Base-by-base conservation (phyloP, 2,113 vertebrate genomes). In the Sakesphorus luctuosus region DNA sequence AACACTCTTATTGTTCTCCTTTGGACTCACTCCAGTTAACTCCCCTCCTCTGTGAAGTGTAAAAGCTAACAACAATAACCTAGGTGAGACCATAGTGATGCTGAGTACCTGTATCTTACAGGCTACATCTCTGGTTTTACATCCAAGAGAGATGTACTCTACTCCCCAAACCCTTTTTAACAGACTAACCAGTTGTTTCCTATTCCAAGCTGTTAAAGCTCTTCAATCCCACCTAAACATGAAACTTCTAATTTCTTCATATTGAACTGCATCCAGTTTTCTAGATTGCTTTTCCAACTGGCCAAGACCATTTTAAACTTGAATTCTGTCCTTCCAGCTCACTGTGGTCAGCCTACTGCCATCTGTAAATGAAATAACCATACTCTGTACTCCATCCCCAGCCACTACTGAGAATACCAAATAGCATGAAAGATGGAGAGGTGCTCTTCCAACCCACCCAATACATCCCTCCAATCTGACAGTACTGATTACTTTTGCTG, bases 351-450 rank as follows among this genome's bases (percentile, higher is more conserved):
- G 65, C 75, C 61, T 82, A 74, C 35, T 71, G 69, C 66, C 75
- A 88, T 62, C 61, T 90, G 65, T 81, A 90, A 73, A 76, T 35
- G 44, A 43, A 90, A 90, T 43, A 94, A 73, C 94, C 55, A 68
- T 26, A 77, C 35, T 87, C 23, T 36, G 33, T 77, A 73, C 58
- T 81, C 28, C 58, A 80, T 36, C 33, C 21, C 40, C 33, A 88
- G 50, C 40, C 35, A n/a, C 59, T 46, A 65, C 16, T 61, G 83
- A 73, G 92, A 84, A 84, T 40, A 90, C 19, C 35, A 81, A 65
- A 55, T 7, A 81, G 44, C 31, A 74, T 0, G 1, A 77, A 59
- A 73, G 55, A 55, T 18, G 79, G 55, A 88, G 67, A 89, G 24
- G 31, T 46, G 52, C 33, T 76, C 53, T 40, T 59, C 81, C 74